Conservation (phyloP, 1,140 invertebrate species). For the Subanguina moxae region DNA sequence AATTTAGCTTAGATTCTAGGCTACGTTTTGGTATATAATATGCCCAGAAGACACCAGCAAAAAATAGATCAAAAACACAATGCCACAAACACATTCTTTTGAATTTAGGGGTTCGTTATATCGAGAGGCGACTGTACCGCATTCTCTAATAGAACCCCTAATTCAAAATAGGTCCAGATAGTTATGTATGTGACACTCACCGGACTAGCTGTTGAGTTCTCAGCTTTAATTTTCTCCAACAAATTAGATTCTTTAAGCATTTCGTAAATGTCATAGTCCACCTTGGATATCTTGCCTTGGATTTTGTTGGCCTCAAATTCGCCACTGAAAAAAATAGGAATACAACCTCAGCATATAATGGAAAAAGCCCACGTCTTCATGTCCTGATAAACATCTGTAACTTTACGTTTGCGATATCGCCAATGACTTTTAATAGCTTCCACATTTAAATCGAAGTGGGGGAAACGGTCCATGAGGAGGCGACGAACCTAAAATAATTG, state of each 20-base stretch:
- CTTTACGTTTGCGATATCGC: conserved; percentile 35
- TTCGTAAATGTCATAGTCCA: conserved; percentile 25
- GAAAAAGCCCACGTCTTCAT: conserved; percentile 10
- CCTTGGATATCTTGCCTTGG: conserved; percentile 17
- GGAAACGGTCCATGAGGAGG: conserved; percentile 18
- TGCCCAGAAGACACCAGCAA: no score
- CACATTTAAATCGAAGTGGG: conserved; percentile 31
- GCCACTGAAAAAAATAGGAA: conserved; percentile 20
- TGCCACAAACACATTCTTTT: no score
- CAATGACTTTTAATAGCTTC: conserved; percentile 37
- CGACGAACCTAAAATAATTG: conserved; percentile 14
- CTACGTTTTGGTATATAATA: no score
- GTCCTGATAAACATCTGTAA: conserved; percentile 32
- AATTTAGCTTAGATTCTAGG: no score
- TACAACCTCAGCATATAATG: not conserved
- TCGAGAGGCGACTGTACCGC: no score
- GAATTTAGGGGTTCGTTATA: no score
- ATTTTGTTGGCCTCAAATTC: conserved; percentile 22
- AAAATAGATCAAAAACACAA: no score
- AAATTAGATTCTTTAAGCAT: conserved; percentile 30
- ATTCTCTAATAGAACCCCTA: no score
- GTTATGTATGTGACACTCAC: conserved; percentile 2
- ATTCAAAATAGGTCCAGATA: no score
- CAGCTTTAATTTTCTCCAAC: conserved; percentile 20
- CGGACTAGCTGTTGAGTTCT: conserved; percentile 20